Evolutionary conservation across 30 jellyfish, hydroid and myxozoan genomes (phyloP), one percentile per base, ranked within the genome.

Genomic region (Aurelia coerulea): DNA sequence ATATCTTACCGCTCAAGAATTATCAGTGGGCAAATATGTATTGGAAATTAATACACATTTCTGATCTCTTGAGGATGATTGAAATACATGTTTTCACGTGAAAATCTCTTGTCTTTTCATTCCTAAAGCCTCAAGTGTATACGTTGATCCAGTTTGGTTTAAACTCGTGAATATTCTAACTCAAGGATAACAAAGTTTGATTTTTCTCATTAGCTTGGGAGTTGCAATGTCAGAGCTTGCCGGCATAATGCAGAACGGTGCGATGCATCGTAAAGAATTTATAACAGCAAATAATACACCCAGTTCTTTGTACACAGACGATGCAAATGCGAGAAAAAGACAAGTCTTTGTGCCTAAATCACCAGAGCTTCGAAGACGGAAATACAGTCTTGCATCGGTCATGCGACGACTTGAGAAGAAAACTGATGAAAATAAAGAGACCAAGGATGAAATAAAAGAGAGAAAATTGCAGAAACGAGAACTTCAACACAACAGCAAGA

Each of bases 371-470:
- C 81, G 91, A 62, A 76, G 96, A 72, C 67, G 96, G 62, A 88
- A 88, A 59, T 79, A 79, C 83, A 88, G 96, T 35, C 79, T 88
- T 56, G 96, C 90, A 23, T 88, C 96, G 2, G 91, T 88, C 39
- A 88, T 68, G 91, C 60, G 84, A 63, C 74, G 34, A 39, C 93
- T 84, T 62, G 93, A 84, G 42, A 84, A 84, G 85, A 84, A 84
- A 56, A 2, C 87, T 8, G 92, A 83, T 62, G 85, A 72, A 41
- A 9, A 10, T 5, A 65, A 81, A 51, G 91, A 81, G 65, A 54
- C 65, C 60, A 84, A 73, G 59, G 88, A 64, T 18, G 79, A 73
- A 14, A 73, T 31, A 3, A 71, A 59, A 34, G 92, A 83, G 14
- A 65, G 81, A 46, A 64, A 84, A 49, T 56, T 79, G 72, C 89